phyloP scores from a whole-genome alignment of 1,140 invertebrate species.

The Pseudomyrmex pallidus region DNA sequence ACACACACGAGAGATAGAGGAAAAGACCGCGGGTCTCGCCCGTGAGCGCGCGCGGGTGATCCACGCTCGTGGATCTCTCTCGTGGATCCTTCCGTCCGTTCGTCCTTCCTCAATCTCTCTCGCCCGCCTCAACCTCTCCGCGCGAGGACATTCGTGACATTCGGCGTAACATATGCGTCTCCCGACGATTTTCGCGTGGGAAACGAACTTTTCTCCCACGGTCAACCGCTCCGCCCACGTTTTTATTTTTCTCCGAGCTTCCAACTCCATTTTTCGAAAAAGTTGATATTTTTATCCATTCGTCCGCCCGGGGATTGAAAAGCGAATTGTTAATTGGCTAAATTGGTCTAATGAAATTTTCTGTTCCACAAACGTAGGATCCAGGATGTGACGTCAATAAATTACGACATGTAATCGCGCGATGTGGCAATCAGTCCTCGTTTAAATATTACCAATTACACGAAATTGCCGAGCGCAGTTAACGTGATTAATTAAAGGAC shows the following conservation, averaged over 20 bases:
- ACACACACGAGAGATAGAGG: background rate
- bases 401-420: background rate
- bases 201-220: background rate
- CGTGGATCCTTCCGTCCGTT: too few relatives aligned
- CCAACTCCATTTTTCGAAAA: too few relatives aligned
- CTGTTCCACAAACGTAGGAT: too few relatives aligned
- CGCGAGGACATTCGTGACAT: background rate
- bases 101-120: background rate
- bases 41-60: background rate
- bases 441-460: conserved; percentile 6
- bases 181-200: background rate
- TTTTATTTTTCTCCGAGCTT: too few relatives aligned
- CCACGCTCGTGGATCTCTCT: too few relatives aligned
- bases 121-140: background rate
- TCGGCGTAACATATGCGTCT: conserved; percentile 3
- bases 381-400: conserved; percentile 9
- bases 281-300: too few relatives aligned
- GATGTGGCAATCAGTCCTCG: background rate
- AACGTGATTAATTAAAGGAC: too few relatives aligned
- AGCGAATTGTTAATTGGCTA: conserved; percentile 27
- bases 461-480: background rate
- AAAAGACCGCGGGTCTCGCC: background rate
- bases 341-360: background rate
- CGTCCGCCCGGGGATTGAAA: too few relatives aligned
- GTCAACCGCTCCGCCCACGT: background rate